Evolutionary conservation across 37 sponge, comb jelly and placozoan genomes (phyloP), one percentile per base, ranked within the genome.

Genomic region (Oopsacas minuta): DNA sequence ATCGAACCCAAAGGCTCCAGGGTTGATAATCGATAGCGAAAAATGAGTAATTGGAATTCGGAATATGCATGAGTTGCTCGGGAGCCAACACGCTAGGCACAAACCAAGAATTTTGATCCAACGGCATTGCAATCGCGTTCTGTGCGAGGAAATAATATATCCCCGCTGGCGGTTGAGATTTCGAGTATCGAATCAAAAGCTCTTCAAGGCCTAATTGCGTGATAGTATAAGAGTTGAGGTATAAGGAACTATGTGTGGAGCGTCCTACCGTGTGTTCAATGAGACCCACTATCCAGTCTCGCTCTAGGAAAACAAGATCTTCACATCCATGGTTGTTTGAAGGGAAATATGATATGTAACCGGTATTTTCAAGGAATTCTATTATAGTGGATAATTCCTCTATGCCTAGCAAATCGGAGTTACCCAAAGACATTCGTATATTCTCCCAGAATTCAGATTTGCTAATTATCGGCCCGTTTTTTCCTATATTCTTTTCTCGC

Each of bases 121-220:
- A 12, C 28, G 75, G 75, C 75, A 61, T 61, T n/a, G 75, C 75
- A n/a, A 61, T 10, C 7, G 75, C 75, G 75, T 61, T 61, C 28
- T 61, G 75, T 61, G 75, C 75, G 28, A 61, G 75, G 22, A 61
- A 61, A n/a, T 61, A 61, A 34, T 61, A 61, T 61, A 61, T 7
- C 7, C 75, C 75, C 3, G 75, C 75, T 25, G 75, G 75, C 22
- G 75, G 75, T 7, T 10, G 30, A 20, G 28, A 25, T 10, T 61
- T 61, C 28, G 75, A 61, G 22, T 25, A 61, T 10, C 75, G 75
- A 5, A 61, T 61, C 5, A 61, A 10, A 10, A 61, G 30, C 22
- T 61, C 75, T n/a, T 61, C 75, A 7, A 61, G 28, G 32, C 75
- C 75, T n/a, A 61, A n/a, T 34, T 61, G 75, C 28, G 75, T 61